A percentile compares a stretch with the other conserved stretches of the same genome.
Evolutionary conservation across 2,113 vertebrate species (phyloP).

Genomic region (Ondatra zibethicus): DNA sequence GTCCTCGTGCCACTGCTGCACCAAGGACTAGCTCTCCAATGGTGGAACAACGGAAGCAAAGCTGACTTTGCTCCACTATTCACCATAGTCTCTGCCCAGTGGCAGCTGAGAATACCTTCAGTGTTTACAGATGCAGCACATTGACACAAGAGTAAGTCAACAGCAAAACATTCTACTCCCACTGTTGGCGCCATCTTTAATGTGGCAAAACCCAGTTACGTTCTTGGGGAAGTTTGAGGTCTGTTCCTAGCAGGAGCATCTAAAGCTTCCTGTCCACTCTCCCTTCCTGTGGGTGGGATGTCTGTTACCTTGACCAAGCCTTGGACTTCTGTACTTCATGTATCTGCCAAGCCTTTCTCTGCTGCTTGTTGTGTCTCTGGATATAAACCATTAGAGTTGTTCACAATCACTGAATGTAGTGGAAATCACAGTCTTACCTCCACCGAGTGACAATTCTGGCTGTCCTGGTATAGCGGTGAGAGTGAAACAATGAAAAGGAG

Average conservation of each 20-base stretch:
- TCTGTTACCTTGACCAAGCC: not conserved
- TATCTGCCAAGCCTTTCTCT: not conserved
- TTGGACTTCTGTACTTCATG: not conserved
- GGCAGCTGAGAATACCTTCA: not conserved
- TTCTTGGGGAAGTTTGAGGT: not conserved
- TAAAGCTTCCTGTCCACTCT: not conserved
- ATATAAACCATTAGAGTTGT: not conserved
- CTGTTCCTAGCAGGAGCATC: not conserved
- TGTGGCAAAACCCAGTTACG: not conserved
- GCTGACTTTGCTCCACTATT: not conserved
- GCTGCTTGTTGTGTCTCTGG: not conserved
- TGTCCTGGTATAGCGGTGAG: not conserved
- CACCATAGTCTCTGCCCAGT: not conserved
- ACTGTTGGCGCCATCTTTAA: not conserved
- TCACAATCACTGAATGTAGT: not conserved
- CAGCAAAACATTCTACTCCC: not conserved
- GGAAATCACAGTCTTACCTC: not conserved
- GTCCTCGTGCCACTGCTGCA: no score
- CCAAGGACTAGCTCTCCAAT: not conserved
- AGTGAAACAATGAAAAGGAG: not conserved
- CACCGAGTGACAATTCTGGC: not conserved
- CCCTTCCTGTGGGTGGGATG: not conserved
- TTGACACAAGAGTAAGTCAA: no score
- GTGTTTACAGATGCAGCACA: fast-evolving
- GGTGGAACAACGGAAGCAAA: not conserved